Base-by-base conservation (phyloP, 2,113 vertebrate species). In the Campylomormyrus tamandua region DNA sequence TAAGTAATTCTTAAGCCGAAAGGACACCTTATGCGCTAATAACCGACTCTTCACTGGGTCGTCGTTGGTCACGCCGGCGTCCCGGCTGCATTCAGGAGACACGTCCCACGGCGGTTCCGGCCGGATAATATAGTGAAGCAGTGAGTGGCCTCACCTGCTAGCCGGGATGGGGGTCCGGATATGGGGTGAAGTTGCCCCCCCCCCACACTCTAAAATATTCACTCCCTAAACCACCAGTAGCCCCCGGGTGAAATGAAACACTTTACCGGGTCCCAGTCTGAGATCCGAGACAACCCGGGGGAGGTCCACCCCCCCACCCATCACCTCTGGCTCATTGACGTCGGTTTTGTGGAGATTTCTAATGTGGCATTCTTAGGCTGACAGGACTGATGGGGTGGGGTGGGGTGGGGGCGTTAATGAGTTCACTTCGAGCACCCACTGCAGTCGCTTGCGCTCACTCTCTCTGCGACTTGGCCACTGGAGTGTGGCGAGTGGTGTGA, bases 371-470 rank as follows among this genome's bases (percentile, higher is more conserved):
- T 93, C 92, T 94, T 88, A 93, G 92, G 93, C 94, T 95, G 95
- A 95, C 95, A 95, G 92, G 70, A 94, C 94, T 95, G 94, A 95
- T 95, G 94, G 92, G 93, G 93, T 94, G 94, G 92, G 89, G 31
- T 49, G 48, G 49, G 94, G 93, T 24, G n/a, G 31, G n/a, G 66
- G 74, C 92, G 93, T 94, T 95, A 95, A 95, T 95, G 95, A 95
- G 95, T 95, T 94, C 94, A 94, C 93, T 93, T 94, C 92, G 91
- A 94, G 92, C 88, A 88, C 62, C 53, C 94, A 95, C 4, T 46
- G 1, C 46, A 15, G 77, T 66, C 92, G 92, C 56, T 92, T 84
- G 90, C 53, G 87, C 66, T 89, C 90, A 92, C 84, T 49, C 11
- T 89, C 46, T 50, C 48, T 46, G 88, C 88, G 8, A 70, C 49